Percentiles rank a stretch among this genome's conserved stretches.
Evolutionary conservation across 2,888 invertebrate species (phyloP).

Genomic region (Acanthoscelides obtectus): DNA sequence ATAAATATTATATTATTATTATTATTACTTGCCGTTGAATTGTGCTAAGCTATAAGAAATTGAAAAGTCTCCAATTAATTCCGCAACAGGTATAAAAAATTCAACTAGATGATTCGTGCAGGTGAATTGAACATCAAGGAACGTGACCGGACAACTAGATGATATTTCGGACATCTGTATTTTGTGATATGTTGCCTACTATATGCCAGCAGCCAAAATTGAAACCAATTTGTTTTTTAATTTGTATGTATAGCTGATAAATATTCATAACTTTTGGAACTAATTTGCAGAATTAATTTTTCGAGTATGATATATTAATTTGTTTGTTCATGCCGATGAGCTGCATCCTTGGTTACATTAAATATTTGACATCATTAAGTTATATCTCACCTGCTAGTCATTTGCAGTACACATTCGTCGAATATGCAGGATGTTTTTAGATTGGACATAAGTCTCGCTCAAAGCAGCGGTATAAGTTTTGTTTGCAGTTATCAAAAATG

Average conservation of each 20-base stretch:
- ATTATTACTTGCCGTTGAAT: too few relatives aligned
- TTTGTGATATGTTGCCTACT: background rate
- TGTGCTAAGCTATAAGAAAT: too few relatives aligned
- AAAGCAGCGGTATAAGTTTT: too few relatives aligned
- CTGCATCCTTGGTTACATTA: too few relatives aligned
- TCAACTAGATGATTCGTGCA: background rate
- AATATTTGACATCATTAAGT: too few relatives aligned
- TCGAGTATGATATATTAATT: background rate
- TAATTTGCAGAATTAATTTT: background rate
- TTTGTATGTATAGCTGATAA: background rate
- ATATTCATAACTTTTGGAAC: background rate
- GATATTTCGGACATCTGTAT: background rate
- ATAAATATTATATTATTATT: too few relatives aligned
- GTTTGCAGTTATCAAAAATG: too few relatives aligned
- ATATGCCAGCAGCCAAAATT: background rate
- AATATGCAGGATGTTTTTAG: too few relatives aligned
- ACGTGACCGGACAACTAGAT: background rate
- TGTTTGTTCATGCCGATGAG: background rate
- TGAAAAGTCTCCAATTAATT: background rate
- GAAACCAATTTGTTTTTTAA: background rate
- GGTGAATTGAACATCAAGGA: background rate
- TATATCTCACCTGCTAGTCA: too few relatives aligned
- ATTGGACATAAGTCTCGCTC: too few relatives aligned
- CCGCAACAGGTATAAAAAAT: background rate
- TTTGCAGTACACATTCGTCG: too few relatives aligned